Base-by-base conservation (phyloP, 2,113 vertebrate species). In the Plecturocebus donacophilus region DNA sequence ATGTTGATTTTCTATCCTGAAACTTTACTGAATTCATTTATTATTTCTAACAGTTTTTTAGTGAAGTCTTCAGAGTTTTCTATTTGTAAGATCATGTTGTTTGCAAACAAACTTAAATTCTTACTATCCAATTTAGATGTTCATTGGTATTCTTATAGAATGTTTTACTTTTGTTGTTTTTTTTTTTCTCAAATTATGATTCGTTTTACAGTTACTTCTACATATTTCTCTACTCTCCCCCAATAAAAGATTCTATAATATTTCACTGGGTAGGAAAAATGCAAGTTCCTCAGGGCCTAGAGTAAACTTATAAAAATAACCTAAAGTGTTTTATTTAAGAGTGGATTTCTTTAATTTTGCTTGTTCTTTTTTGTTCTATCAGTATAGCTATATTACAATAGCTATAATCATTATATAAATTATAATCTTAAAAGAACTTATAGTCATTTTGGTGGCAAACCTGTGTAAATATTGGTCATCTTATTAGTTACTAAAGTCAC, bases 401-500 rank as follows among this genome's bases (percentile, higher is more conserved):
- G 54, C 75, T 87, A 42, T 73, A 71, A 66, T n/a, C 0, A 3
- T 64, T 1, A 20, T 2, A 13, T 76, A 86, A 80, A 68, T 61
- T 75, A 54, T 47, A 45, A 25, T 76, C 32, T 94, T 91, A 75
- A 91, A 73, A 93, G 77, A 81, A 75, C 54, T 16, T 27, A 40
- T 52, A 52, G 5, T 68, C 23, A 89, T 92, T 89, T 94, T 61
- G 19, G 68, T n/a, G 45, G 38, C 54, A 86, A 61, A 91, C 30
- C 27, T 52, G 9, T 40, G 42, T n/a, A 77, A 47, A 61, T 61
- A 21, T 90, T 94, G n/a, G 54, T 68, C 30, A 61, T 93, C 79
- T 79, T 87, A 75, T 75, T 96, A 40, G 45, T 21, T 91, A 84
- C 80, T 79, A 75, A 91, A 88, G 30, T 88, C 64, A 68, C 47